Base-by-base conservation (phyloP, 2,888 invertebrate species). In the Crepidodera aurea region DNA sequence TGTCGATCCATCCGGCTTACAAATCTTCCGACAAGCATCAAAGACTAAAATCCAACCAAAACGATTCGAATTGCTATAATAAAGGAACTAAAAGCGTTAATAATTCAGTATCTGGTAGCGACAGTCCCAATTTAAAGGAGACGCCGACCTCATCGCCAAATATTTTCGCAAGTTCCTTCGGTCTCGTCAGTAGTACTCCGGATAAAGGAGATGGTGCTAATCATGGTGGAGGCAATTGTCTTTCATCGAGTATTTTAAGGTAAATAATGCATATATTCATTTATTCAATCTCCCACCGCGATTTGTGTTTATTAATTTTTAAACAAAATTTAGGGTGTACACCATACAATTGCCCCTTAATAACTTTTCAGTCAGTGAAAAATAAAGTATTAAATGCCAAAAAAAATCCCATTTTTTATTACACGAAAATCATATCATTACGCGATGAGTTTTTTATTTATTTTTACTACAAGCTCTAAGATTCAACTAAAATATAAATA, bases 191-290 rank as follows among this genome's bases (percentile, higher is more conserved):
- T 67, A 78, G 74, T 67, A 46, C 60, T 19, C 71, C 77, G 53
- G 75, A 73, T 27, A 75, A 72, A 62, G 66, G 59, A 46, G 74
- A 75, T 60, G 77, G 75, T 61, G 73, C 77, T 56, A 74, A 76
- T 60, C 76, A 77, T 68, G 70, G 68, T 66, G 73, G 73, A 67
- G 74, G 75, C 66, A 71, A 74, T 62, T 74, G 74, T 70, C 65
- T 85, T 79, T 83, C 83, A 63, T 77, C 82, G 65, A 82, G 82
- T 75, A 83, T 83, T 72, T 78, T 83, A 74, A 83, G 83, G 83
- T 83, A 75, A 80, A 77, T 51, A 44, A 15, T 25, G 22, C 39
- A n/a, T n/a, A n/a, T n/a, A n/a, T n/a, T n/a, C n/a, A n/a, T n/a
- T n/a, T n/a, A n/a, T n/a, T n/a, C n/a, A n/a, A n/a, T n/a, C n/a